These are phyloP conservation scores for Macrosteles quadrilineatus DNA, from an alignment of 1,140 invertebrate genomes.

Conservation along the genomic window DNA sequence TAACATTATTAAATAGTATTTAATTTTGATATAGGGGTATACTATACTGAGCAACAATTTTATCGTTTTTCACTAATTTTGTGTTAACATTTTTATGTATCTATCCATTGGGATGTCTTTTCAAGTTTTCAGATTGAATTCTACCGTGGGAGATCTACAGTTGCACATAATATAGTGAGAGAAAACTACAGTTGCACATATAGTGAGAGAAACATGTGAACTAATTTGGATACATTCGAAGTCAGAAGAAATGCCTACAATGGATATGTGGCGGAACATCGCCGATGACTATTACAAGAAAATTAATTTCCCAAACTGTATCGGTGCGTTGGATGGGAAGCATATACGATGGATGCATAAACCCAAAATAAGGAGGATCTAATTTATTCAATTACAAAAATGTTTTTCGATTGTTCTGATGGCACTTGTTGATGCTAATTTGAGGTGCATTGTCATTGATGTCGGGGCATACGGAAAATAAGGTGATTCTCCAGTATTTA, in stretches of 20 bases:
- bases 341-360: neutral
- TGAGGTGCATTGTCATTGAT: neutral
- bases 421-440: slow-evolving; percentile 1
- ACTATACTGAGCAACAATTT: no score
- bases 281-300: neutral
- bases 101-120: no score
- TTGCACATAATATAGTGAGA: no score
- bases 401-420: neutral
- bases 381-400: neutral
- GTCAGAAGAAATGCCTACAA: slow-evolving; percentile 1
- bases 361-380: neutral
- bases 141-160: neutral
- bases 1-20: no score
- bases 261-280: slow-evolving; percentile 1
- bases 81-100: no score
- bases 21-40: no score
- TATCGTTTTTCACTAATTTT: no score
- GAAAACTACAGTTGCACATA: neutral
- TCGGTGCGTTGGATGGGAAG: no score
- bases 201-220: slow-evolving; percentile 1
- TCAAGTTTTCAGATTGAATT: no score
- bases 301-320: neutral
- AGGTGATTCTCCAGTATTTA: neutral
- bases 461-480: neutral
- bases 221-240: neutral